A percentile compares a stretch with the other conserved stretches of the same genome.
Conservation (phyloP, 1,140 invertebrate species). For the Drosophila orosa region DNA sequence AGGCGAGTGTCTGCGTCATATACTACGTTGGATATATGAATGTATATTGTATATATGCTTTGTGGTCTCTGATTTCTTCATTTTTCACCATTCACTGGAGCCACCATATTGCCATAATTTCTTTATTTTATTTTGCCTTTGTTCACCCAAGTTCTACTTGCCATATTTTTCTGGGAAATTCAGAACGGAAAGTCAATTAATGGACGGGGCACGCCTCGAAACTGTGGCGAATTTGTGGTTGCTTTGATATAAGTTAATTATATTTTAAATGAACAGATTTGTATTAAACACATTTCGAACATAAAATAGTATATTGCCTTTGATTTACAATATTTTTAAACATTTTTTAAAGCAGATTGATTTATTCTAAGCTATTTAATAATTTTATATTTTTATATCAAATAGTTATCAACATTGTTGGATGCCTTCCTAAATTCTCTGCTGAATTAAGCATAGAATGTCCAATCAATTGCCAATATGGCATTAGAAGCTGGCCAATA, state of each 20-base stretch:
- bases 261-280: background rate
- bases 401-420: background rate
- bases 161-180: constrained; percentile 1
- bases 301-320: background rate
- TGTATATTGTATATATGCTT: background rate
- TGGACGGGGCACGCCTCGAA: constrained; percentile 6
- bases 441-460: background rate
- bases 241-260: constrained; percentile 4
- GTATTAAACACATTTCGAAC: too few species aligned
- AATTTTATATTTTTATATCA: background rate
- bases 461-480: background rate
- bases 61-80: constrained; percentile 39
- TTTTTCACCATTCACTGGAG: constrained; percentile 19
- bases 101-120: constrained; percentile 17
- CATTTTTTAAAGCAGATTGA: background rate
- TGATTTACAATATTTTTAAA: background rate
- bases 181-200: constrained; percentile 16
- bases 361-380: too few species aligned
- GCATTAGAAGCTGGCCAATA: background rate
- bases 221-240: constrained; percentile 13
- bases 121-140: constrained; percentile 8
- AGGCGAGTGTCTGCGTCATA: constrained; percentile 4
- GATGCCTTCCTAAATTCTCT: background rate
- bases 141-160: constrained; percentile 8
- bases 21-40: background rate